Base-by-base conservation (phyloP, 2,797 vertebrate genomes). In the Smutsia temminckii region DNA sequence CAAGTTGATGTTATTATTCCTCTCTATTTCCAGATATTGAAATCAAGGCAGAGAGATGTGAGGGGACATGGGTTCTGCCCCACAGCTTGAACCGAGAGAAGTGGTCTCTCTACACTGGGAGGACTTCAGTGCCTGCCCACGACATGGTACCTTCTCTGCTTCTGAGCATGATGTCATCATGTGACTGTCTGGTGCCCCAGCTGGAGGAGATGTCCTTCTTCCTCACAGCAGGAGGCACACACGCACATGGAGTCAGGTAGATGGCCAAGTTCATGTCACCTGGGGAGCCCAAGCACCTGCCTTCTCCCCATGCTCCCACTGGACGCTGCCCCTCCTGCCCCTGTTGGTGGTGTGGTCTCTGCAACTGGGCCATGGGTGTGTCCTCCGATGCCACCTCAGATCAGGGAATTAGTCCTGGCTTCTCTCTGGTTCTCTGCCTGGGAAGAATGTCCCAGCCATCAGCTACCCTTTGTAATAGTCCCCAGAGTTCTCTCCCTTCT, bases 191-290 rank as follows among this genome's bases (percentile, higher is more conserved):
- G 55, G 81, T 0, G 20, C 71, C 94, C 93, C 42, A 7, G 96
- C 96, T 95, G 94, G 94, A 7, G 77, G 96, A 1, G 87, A 97
- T 97, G 97, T 98, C 97, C 97, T 97, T 97, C 96, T 96, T 83
- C 96, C 94, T 93, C 91, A 83, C 77, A 96, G 96, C 64, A 55
- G 12, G 97, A 71, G 79, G 68, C 89, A 96, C 59, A 59, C 74
- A 53, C 51, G 86, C 92, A 89, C 12, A 91, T 32, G 11, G 37
- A 72, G 63, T 61, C 84, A 95, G 88, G 77, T 20, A 0, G 27
- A 63, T 25, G 91, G 87, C 17, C 4, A 1, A 90, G 96, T 94
- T 95, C 85, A 94, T 81, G 89, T 75, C 75, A 40, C 6, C 37
- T 1, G 0, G 20, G 37, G 40, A 51, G 16, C 6, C 0, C 57